Evolutionary conservation across 2,797 vertebrate species (phyloP), one percentile per base, ranked within the genome.

Genomic region (Erpetoichthys calabaricus): DNA sequence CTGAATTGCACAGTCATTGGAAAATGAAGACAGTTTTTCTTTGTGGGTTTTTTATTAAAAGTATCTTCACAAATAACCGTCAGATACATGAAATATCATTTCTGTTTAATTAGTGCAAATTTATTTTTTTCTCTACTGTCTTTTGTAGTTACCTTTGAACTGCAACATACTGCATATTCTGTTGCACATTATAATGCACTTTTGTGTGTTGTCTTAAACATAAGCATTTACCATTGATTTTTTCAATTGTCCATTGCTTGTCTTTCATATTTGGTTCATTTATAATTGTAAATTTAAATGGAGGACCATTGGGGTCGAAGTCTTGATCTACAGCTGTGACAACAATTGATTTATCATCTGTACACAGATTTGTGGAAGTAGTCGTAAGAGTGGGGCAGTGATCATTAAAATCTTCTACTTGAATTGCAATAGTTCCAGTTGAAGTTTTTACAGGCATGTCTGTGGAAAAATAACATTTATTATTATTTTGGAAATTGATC

Each of bases 351-450:
- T 72, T 75, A 6, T 61, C 3, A 9, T 87, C 56, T 1, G 77
- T 71, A 64, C 95, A 98, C 42, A 89, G 42, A 1, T 7, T 80
- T 49, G 60, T 76, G 3, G 66, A 55, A 1, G 61, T 70, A 57
- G 86, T 73, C 7, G 75, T 68, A 62, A 98, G 72, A 8, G 63
- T 66, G 2, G 95, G 95, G 59, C 91, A 93, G 64, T 97, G 82
- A 75, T 97, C 91, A 55, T 98, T 98, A 61, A 68, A 62, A 65
- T 98, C 90, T 43, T 61, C 44, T 7, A 98, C 83, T 1, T 73
- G 62, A 64, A 98, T 79, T 47, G 78, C 60, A 5, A 98, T 77
- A 3, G 94, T 98, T 63, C 94, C 94, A 0, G 94, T 98, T 58
- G 80, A 70, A 0, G 92, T 96, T 76, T 89, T 89, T 55, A 72